Base-by-base conservation (phyloP, 2,888 invertebrate genomes). In the Diarsia mendica region DNA sequence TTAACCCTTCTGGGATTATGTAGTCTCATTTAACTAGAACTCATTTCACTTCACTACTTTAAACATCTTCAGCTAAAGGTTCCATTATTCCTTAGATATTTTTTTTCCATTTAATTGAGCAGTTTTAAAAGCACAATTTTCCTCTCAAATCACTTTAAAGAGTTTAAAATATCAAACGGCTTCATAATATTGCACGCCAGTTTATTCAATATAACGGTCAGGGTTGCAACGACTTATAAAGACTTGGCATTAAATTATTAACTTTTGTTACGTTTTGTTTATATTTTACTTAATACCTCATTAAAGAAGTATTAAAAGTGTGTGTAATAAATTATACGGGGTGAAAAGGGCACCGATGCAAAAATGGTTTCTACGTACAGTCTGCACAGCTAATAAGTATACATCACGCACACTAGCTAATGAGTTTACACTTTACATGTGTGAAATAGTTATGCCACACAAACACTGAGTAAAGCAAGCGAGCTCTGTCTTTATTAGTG, bases 171-270 rank as follows among this genome's bases (percentile, higher is more conserved):
- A 66, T 63, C 1, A 49, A 44, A 48, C 15, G 2, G 13, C 13
- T 18, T 13, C 0, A 58, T 64, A 49, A 67, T 64, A 64, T 46
- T 67, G 58, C 73, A 65, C 74, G 49, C 8, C 73, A 60, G 67
- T 80, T 53, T 65, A 53, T 39, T 64, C n/a, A 18, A 44, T 39
- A 11, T 55, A 53, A 23, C 20, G 46, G 8, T 20, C 13, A 78
- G 78, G 80, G 78, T 63, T 79, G 61, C n/a, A 15, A 70, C 15
- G 0, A 20, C 46, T 15, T 23, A 23, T 18, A 70, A 13, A 20
- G 0, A 46, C 0, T 3, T 23, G 0, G n/a, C 10, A 49, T 67
- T 33, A 28, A 28, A 6, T 15, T 46, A 9, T 0, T 9, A 9
- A 44, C 9, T 28, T 46, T 65, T 65, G 20, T 65, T 5, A 68